Conservation (phyloP, 2,888 invertebrate genomes). For the Hartigia nigra region DNA sequence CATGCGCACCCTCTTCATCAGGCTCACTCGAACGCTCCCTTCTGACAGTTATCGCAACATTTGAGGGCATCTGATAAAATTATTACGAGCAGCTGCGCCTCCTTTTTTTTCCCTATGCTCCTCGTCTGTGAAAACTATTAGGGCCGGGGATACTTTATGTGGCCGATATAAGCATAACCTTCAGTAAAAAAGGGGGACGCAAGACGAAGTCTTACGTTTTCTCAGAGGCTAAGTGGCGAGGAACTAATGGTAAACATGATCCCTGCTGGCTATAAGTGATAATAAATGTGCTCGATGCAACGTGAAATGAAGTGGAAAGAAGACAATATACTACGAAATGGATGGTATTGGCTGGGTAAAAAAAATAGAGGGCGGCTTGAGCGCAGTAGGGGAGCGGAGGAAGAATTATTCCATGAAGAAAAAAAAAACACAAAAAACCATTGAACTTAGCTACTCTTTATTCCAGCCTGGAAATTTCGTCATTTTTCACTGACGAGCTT, state of each 20-base stretch:
- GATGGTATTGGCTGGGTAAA: not conserved
- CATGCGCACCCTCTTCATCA: conserved; percentile 46
- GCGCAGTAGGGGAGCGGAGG: not conserved
- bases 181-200: conserved; percentile 20
- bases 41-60: conserved; percentile 58
- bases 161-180: conserved; percentile 35
- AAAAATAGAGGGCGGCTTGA: not conserved
- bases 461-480: not conserved
- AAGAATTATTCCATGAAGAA: not conserved
- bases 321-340: conserved; percentile 39
- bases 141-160: conserved; percentile 2
- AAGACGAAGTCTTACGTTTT: conserved; percentile 16
- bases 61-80: conserved; percentile 54
- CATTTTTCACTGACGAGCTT: not conserved
- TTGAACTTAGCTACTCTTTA: not conserved
- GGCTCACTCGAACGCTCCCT: conserved; percentile 44
- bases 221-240: conserved; percentile 47
- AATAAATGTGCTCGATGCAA: conserved; percentile 59
- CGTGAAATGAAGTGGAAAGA: conserved; percentile 58
- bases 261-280: conserved; percentile 45
- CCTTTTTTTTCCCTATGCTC: conserved; percentile 7
- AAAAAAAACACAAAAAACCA: not conserved
- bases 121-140: conserved; percentile 9
- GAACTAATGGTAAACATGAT: conserved; percentile 60
- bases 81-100: conserved; percentile 58